A percentile compares a stretch with the other conserved stretches of the same genome.
These are phyloP conservation scores for Hofmannophila pseudospretella DNA, from an alignment of 2,888 invertebrate species.

Conservation along the genomic window DNA sequence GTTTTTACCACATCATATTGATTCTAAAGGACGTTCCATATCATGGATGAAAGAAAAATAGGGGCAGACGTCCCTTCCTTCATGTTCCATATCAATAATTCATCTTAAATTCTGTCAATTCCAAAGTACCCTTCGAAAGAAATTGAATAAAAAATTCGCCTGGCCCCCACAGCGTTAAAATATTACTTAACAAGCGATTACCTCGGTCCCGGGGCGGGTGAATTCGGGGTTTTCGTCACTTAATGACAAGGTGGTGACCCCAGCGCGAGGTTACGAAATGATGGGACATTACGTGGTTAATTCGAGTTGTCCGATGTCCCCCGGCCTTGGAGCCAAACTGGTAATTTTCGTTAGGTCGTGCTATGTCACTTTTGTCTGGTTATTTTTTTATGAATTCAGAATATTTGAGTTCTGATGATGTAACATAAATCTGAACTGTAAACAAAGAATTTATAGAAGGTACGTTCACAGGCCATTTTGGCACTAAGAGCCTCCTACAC, in stretches of 20 bases:
- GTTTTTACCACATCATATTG: no score
- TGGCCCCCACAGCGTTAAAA: slow-evolving; percentile 34
- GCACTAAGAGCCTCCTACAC: no score
- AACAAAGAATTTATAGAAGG: no score
- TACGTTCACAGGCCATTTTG: no score
- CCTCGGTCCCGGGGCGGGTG: background rate
- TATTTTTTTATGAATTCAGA: background rate
- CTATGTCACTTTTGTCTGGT: background rate
- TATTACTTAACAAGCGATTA: slow-evolving; percentile 28
- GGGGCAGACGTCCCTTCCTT: no score
- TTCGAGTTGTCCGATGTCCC: slow-evolving; percentile 18
- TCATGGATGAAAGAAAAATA: no score
- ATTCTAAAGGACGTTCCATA: no score
- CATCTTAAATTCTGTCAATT: no score
- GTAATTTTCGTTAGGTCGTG: slow-evolving; percentile 2
- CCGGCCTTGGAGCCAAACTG: slow-evolving; percentile 7
- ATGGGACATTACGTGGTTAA: slow-evolving; percentile 33
- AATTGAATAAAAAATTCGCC: slow-evolving; percentile 11
- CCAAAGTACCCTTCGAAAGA: background rate
- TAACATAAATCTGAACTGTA: background rate
- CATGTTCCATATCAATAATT: no score
- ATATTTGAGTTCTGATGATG: background rate
- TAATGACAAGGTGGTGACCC: slow-evolving; percentile 53
- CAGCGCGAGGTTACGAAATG: slow-evolving; percentile 43
- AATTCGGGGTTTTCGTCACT: slow-evolving; percentile 24